Conservation (phyloP, 2,113 vertebrate species). For the Melanerpes formicivorus region DNA sequence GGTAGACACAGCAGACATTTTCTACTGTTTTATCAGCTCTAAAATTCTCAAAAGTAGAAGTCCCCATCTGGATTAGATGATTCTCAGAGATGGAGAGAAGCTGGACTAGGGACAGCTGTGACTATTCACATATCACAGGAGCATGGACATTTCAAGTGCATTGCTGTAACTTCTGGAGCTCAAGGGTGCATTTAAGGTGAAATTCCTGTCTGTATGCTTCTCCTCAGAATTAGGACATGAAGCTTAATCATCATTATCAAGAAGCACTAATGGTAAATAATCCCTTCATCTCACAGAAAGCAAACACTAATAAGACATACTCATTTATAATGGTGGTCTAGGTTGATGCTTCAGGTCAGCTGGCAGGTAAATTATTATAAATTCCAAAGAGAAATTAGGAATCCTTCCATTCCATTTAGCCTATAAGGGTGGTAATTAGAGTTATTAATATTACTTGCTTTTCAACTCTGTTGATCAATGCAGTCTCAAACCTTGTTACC, state of each 20-base stretch:
- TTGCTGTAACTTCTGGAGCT: neutral
- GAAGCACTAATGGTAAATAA: slow-evolving; percentile 33
- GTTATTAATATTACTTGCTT: slow-evolving; percentile 54
- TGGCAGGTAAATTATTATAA: slow-evolving; percentile 52
- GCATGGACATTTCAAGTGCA: neutral
- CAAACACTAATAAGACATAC: neutral
- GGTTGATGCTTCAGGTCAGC: slow-evolving; percentile 14
- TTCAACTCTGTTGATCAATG: neutral
- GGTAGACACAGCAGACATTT: neutral
- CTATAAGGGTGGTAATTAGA: slow-evolving; percentile 5
- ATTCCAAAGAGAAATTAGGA: slow-evolving; percentile 35
- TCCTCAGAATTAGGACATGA: neutral
- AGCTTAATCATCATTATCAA: slow-evolving; percentile 41
- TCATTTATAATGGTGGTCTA: slow-evolving; percentile 18
- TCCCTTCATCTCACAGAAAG: neutral
- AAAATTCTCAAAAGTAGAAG: neutral
- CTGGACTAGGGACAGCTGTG: neutral
- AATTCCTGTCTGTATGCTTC: neutral
- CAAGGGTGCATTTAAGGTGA: neutral
- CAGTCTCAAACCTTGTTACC: neutral
- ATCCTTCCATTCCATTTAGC: slow-evolving; percentile 31
- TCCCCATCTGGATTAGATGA: neutral
- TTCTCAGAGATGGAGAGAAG: neutral
- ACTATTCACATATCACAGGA: neutral
- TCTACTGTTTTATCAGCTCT: neutral